Conservation (phyloP, 1,140 invertebrate species). For the Philaenus spumarius region DNA sequence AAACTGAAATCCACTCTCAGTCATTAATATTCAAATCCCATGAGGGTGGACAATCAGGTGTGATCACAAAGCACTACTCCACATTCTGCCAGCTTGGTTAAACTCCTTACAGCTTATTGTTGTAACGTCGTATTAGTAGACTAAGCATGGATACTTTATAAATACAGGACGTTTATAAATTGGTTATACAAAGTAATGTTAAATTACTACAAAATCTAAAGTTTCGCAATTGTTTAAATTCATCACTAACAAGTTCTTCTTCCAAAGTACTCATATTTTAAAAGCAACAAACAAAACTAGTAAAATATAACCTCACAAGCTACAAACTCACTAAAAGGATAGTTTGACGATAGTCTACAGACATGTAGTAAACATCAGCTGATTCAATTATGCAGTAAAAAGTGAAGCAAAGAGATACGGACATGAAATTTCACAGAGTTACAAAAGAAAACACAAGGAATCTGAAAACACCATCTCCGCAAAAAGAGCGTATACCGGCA, state of each 20-base stretch:
- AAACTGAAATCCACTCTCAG: no score
- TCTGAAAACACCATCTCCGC: conserved; percentile 1
- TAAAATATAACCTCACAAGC: not conserved
- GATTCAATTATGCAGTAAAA: not conserved
- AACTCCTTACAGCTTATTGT: no score
- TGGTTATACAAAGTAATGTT: no score
- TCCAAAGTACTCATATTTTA: not conserved
- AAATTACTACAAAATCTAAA: no score
- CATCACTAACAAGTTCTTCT: conserved; percentile 4
- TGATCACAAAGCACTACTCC: no score
- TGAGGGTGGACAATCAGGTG: no score
- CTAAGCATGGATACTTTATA: no score
- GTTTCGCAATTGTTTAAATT: not conserved
- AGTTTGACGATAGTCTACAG: not conserved
- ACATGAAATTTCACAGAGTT: not conserved
- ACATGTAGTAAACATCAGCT: not conserved
- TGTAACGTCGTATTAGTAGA: no score
- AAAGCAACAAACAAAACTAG: not conserved
- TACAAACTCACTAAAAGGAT: not conserved
- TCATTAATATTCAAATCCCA: no score
- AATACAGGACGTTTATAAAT: no score
- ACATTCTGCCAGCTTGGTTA: no score
- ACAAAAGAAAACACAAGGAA: not conserved
- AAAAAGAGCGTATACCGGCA: not conserved
- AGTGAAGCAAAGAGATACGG: not conserved